A percentile compares a stretch with the other conserved stretches of the same genome.
phyloP scores from a whole-genome alignment of 2,888 invertebrate species.

The Ommatoiulus sabulosus region DNA sequence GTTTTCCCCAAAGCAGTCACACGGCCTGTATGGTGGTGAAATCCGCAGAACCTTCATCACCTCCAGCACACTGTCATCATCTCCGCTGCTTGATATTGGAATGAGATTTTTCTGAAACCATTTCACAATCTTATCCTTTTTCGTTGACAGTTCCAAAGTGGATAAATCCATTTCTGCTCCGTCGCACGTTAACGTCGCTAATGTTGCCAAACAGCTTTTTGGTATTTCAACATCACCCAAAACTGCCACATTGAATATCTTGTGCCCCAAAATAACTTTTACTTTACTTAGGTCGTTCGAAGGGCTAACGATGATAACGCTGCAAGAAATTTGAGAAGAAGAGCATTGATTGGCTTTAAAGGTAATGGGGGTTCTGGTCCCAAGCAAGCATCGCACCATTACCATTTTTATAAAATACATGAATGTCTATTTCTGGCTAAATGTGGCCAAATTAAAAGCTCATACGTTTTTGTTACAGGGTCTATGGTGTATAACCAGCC shows the following conservation, averaged over 20 bases:
- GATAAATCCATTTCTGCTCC: conserved; percentile 24
- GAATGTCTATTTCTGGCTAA: not conserved
- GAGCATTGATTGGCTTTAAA: too few species aligned
- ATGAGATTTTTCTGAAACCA: conserved; percentile 67
- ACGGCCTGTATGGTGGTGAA: conserved; percentile 65
- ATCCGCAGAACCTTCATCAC: conserved; percentile 64
- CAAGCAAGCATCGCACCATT: not conserved
- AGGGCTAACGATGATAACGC: conserved; percentile 27
- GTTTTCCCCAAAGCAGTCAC: conserved; percentile 67
- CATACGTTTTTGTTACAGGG: conserved; percentile 52
- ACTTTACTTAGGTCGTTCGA: not conserved
- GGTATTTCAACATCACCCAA: not conserved
- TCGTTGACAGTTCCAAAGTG: conserved; percentile 63
- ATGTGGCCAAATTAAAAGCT: not conserved
- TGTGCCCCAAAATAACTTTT: not conserved
- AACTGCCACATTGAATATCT: not conserved
- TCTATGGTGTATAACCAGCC: conserved; percentile 54
- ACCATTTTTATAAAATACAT: not conserved
- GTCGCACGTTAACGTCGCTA: not conserved
- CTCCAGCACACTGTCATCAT: conserved; percentile 54
- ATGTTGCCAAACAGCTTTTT: not conserved
- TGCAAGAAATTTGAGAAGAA: not conserved
- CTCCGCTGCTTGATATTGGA: conserved; percentile 64
- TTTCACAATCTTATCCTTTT: conserved; percentile 63
- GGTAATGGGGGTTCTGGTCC: not conserved